Percentiles rank a stretch among this genome's conserved stretches.
These are phyloP conservation scores for Hermaeophaga mercurialis DNA, from an alignment of 2,888 invertebrate genomes.

Conservation along the genomic window DNA sequence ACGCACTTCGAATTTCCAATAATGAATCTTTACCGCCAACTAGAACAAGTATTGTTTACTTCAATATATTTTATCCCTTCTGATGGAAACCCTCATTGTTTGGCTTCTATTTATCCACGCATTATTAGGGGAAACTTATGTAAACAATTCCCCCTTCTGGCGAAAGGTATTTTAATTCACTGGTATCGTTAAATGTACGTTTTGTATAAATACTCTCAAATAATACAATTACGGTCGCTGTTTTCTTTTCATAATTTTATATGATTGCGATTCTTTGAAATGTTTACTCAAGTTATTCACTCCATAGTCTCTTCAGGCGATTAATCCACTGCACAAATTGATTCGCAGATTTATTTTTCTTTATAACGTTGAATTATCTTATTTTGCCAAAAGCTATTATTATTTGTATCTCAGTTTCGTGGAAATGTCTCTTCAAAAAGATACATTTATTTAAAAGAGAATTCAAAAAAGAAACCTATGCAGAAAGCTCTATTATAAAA, in stretches of 20 bases:
- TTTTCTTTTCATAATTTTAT: conserved; percentile 53
- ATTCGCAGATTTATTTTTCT: not conserved
- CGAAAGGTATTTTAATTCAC: conserved; percentile 26
- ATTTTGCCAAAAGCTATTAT: not conserved
- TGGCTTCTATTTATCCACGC: conserved; percentile 53
- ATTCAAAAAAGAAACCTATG: too few species aligned
- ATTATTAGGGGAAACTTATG: conserved; percentile 42
- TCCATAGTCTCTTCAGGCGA: not conserved
- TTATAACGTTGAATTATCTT: not conserved
- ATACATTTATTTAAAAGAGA: too few species aligned
- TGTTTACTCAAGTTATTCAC: conserved; percentile 30
- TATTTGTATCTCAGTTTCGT: not conserved
- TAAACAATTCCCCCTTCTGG: conserved; percentile 34
- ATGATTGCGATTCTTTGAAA: conserved; percentile 28
- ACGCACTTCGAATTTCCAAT: conserved; percentile 22
- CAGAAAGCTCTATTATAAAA: too few species aligned
- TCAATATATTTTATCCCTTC: conserved; percentile 39
- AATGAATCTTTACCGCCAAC: conserved; percentile 20
- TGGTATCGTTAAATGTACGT: conserved; percentile 44
- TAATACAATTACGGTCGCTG: conserved; percentile 46
- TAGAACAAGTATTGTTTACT: conserved; percentile 22
- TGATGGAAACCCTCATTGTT: conserved; percentile 43
- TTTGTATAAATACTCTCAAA: conserved; percentile 46
- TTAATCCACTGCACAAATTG: not conserved
- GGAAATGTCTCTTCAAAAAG: too few species aligned